Base-by-base conservation (phyloP, 2,797 vertebrate genomes). In the Acanthurus lineatus region DNA sequence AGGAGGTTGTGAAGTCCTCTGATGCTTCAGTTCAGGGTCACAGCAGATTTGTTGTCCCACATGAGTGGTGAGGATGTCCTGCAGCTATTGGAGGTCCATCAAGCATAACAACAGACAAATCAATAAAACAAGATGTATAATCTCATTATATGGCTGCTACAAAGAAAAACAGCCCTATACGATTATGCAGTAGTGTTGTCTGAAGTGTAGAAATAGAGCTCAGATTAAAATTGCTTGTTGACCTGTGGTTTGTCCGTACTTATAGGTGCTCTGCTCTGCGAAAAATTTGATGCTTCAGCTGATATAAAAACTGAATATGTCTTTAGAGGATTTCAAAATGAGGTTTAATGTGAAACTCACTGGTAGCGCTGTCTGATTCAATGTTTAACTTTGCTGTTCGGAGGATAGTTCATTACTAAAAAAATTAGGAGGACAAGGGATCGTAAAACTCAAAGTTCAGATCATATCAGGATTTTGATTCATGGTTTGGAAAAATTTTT, bases 91-190 rank as follows among this genome's bases (percentile, higher is more conserved):
- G 15, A 81, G 76, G 47, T 57, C 81, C 68, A 87, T 91, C 87
- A 89, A 76, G 75, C 86, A 76, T 57, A 85, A 88, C 82, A 82
- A 69, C 72, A 66, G 79, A 79, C 42, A 58, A 88, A 93, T 91
- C 90, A 86, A 93, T 93, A 81, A 84, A 93, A 88, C 85, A 82
- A 76, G 85, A 89, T 89, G 83, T 86, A 89, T 88, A 86, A 92
- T 90, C 81, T 88, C 86, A 92, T 91, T 89, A 86, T 64, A 83
- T 68, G 74, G 57, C 70, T 42, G 72, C 82, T 86, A 79, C 78
- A 56, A 74, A 83, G 81, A 92, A 88, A 88, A 82, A 86, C 49
- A 10, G 54, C 67, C 45, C 65, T 16, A 59, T 82, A 67, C 81
- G 81, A 86, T 86, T 82, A 89, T 83, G 82, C 67, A 69, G 70